Base-by-base conservation (phyloP, 2,113 vertebrate genomes). In the Ammospiza nelsoni region DNA sequence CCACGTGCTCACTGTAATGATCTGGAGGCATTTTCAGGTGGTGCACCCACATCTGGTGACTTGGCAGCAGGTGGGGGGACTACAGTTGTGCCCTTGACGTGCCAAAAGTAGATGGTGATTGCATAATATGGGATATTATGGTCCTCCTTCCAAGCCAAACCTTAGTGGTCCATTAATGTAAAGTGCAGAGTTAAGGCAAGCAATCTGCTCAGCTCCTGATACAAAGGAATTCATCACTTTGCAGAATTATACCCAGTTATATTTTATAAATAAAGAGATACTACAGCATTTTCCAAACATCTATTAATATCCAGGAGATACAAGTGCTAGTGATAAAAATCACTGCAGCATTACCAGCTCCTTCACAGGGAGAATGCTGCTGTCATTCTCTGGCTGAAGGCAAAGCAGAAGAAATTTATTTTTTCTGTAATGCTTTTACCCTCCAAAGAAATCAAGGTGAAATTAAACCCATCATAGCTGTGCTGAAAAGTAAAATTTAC, bases 371-470 rank as follows among this genome's bases (percentile, higher is more conserved):
- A 92, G 49, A 89, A 84, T 79, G 75, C 90, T 96, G 78, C 84
- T 94, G 83, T 95, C 84, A 72, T 95, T 96, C 67, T 72, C 54
- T 33, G 37, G 65, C 92, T 90, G 48, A 92, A 94, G 82, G 85
- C 87, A 80, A 72, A 67, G 80, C 79, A 81, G 74, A 68, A 82
- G 55, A 91, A 90, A 95, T 86, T 61, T 82, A 51, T 79, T 77
- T 93, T 96, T 91, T 67, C 88, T 62, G 31, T 95, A 91, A 93
- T 92, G 72, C 87, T 97, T 92, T 96, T 91, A 67, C 87, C 68
- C 93, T 89, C 95, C 22, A 71, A 97, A 96, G 97, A 97, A 96
- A 96, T 97, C 96, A 96, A 96, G 96, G 96, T 92, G 96, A 96
- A 96, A 93, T 88, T 88, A 82, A 89, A 88, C 81, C 77, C 75